Conservation (phyloP, 2,797 vertebrate species). For the Diglossa cyanea region DNA sequence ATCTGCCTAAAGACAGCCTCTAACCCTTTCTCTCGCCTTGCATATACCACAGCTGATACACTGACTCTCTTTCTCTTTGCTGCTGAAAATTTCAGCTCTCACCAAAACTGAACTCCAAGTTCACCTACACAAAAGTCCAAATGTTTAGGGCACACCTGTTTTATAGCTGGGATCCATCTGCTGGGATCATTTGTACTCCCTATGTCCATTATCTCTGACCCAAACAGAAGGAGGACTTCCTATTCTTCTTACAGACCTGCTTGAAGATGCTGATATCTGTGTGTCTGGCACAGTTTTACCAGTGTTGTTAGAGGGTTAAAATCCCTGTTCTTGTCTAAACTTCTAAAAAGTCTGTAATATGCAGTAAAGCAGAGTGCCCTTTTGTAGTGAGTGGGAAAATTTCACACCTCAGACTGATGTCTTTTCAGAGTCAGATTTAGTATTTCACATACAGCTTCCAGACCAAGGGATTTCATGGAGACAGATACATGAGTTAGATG, state of each 20-base stretch:
- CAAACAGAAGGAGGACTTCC: neutral
- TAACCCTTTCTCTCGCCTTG: neutral
- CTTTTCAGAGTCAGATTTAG: neutral
- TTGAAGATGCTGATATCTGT: neutral
- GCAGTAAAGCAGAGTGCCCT: neutral
- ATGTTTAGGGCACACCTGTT: neutral
- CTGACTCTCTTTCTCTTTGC: neutral
- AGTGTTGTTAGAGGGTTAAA: neutral
- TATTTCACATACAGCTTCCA: neutral
- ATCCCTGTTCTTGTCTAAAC: neutral
- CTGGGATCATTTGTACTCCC: neutral
- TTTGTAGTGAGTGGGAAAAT: neutral
- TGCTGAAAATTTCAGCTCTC: neutral
- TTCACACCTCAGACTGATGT: neutral
- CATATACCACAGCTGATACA: neutral
- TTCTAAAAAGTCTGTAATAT: neutral
- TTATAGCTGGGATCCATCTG: neutral
- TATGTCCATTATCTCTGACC: neutral
- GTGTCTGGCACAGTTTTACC: neutral
- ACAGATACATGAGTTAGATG: neutral
- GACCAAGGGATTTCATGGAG: neutral
- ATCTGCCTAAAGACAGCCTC: neutral
- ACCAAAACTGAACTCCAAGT: neutral
- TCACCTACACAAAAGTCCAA: neutral
- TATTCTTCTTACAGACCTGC: neutral